Base-by-base conservation (phyloP, 2,888 invertebrate genomes). In the Drosophila tripunctata region DNA sequence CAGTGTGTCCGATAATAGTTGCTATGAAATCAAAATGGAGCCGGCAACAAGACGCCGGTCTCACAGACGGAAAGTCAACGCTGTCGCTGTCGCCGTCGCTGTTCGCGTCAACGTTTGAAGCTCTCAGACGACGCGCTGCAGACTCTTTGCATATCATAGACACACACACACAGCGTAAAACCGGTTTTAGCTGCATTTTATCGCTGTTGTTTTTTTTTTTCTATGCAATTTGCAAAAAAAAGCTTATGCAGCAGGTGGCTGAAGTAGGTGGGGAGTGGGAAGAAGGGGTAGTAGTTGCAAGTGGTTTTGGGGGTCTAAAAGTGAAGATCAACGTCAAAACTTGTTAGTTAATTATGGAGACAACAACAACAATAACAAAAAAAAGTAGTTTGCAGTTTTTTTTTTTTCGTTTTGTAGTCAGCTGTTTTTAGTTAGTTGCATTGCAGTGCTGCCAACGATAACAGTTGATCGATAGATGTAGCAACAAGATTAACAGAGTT, bases 41-140 rank as follows among this genome's bases (percentile, higher is more conserved):
- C 66, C 67, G 66, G 52, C 52, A 44, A 15, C 35, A 36, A 65
- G 51, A 47, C 31, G 57, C 54, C 58, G 72, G 47, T 44, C 55
- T 52, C 51, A 31, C 35, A 35, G 52, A 38, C 51, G 6, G 7
- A 24, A 24, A 6, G 24, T 24, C 24, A 8, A 24, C 27, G 8
- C 8, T 3, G 24, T 22, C 14, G 17, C 36, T 22, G 8, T 38
- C 50, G 24, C n/a, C n/a, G n/a, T n/a, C n/a, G n/a, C n/a, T n/a
- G n/a, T n/a, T n/a, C n/a, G n/a, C n/a, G n/a, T n/a, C n/a, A n/a
- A n/a, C n/a, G n/a, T n/a, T n/a, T n/a, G 24, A 27, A 15, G 30
- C 44, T 57, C 43, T 41, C 36, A 19, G n/a, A n/a, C n/a, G 17
- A 40, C 64, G 55, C 44, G 40, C 22, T 19, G 27, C 47, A 19